Evolutionary conservation across 2,888 invertebrate genomes (phyloP).

Genomic region (Galerucella nymphaeae): DNA sequence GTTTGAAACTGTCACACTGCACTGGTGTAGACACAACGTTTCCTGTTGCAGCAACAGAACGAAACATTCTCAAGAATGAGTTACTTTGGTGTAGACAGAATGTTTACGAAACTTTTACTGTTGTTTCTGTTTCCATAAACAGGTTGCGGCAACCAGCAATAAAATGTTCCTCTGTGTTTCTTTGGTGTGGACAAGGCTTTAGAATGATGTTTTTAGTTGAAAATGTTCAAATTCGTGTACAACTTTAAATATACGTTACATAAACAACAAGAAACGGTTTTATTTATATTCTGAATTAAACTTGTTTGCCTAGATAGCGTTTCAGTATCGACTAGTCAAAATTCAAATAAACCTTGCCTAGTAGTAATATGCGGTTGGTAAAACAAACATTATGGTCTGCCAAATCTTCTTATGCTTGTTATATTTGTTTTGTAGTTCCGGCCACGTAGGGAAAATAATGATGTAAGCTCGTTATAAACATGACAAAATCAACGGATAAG

Average conservation of each 20-base stretch:
- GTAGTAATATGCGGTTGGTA: not conserved
- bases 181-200: too few species aligned
- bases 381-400: not conserved
- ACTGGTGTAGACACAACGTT: too few species aligned
- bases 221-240: not conserved
- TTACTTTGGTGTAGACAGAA: too few species aligned
- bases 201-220: too few species aligned
- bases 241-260: not conserved
- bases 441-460: not conserved
- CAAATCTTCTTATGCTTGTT: not conserved
- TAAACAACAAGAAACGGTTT: not conserved
- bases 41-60: too few species aligned
- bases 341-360: not conserved
- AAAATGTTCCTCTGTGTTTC: too few species aligned
- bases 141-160: too few species aligned
- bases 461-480: not conserved
- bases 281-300: not conserved
- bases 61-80: too few species aligned
- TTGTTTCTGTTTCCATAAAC: too few species aligned
- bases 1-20: too few species aligned
- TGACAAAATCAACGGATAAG: not conserved
- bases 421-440: not conserved
- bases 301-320: not conserved
- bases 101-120: too few species aligned
- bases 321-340: conserved; percentile 4